Evolutionary conservation across 1,140 invertebrate genomes (phyloP).

Genomic region (Battus philenor): DNA sequence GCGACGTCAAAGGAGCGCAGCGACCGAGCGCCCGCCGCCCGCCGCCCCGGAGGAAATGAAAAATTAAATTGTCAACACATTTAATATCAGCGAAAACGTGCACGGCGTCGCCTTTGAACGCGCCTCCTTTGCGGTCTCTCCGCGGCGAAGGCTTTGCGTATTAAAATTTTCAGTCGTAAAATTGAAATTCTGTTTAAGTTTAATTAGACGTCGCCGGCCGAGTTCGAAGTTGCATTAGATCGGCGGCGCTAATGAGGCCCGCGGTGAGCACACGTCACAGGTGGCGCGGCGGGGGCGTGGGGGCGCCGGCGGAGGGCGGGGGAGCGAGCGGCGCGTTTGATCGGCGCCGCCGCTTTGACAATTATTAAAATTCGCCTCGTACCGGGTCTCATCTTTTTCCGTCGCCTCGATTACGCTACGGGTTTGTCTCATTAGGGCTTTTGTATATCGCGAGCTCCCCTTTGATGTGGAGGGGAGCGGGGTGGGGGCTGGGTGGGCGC

Average conservation of each 20-base stretch:
- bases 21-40: slow-evolving; percentile 42
- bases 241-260: slow-evolving; percentile 65
- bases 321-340: slow-evolving; percentile 53
- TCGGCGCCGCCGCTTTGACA: slow-evolving; percentile 73
- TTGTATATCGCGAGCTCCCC: slow-evolving; percentile 67
- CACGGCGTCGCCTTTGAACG: slow-evolving; percentile 68
- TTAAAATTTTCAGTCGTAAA: slow-evolving; percentile 68
- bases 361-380: slow-evolving; percentile 76
- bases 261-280: slow-evolving; percentile 61
- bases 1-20: slow-evolving; percentile 71
- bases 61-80: slow-evolving; percentile 76
- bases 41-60: slow-evolving; percentile 70
- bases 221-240: slow-evolving; percentile 70
- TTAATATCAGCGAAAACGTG: slow-evolving; percentile 75
- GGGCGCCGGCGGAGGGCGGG: slow-evolving; percentile 21
- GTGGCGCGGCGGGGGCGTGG: slow-evolving; percentile 24
- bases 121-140: slow-evolving; percentile 54
- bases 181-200: slow-evolving; percentile 71
- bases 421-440: slow-evolving; percentile 75
- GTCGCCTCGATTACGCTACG: slow-evolving; percentile 74
- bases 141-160: slow-evolving; percentile 62
- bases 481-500: slow-evolving; percentile 35
- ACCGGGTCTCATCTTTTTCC: slow-evolving; percentile 74
- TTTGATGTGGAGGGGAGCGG: slow-evolving; percentile 49
- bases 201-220: slow-evolving; percentile 62